These are phyloP conservation scores for Doris montereyensis DNA, from an alignment of 2,888 invertebrate species.

Conservation along the genomic window DNA sequence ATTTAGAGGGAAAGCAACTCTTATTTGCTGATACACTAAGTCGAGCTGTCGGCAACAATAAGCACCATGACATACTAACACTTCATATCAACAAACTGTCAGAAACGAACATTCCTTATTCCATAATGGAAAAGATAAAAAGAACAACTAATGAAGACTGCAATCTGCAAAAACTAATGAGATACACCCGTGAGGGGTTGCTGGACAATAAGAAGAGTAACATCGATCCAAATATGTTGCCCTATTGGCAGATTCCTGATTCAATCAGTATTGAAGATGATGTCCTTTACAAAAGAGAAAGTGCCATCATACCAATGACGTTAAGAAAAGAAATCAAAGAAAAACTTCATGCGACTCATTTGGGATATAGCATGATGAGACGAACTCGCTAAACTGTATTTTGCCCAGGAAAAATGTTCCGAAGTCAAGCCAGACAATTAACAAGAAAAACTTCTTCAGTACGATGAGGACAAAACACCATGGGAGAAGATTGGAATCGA, in stretches of 20 bases:
- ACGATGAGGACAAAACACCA: too few relatives aligned
- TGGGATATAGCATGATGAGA: constrained; percentile 40
- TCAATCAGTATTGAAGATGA: too few relatives aligned
- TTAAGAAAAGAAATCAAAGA: constrained; percentile 31
- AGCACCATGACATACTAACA: too few relatives aligned
- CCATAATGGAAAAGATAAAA: neutral
- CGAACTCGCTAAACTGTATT: too few relatives aligned
- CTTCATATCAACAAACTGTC: neutral
- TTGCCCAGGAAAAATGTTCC: too few relatives aligned
- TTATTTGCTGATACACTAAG: constrained; percentile 32
- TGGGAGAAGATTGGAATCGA: too few relatives aligned
- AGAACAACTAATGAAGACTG: constrained; percentile 20
- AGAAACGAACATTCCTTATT: constrained; percentile 4
- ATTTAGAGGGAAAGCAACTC: neutral
- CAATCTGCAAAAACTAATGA: neutral
- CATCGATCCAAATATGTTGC: neutral
- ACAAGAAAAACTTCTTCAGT: too few relatives aligned
- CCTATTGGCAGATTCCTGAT: too few relatives aligned
- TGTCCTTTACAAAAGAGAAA: constrained; percentile 33
- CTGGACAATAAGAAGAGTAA: constrained; percentile 31
- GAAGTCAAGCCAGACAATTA: too few relatives aligned
- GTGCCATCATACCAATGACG: constrained; percentile 29
- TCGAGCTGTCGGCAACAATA: neutral
- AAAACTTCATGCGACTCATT: constrained; percentile 40
- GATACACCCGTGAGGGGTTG: constrained; percentile 29